Evolutionary conservation across 2,797 vertebrate genomes (phyloP), one percentile per base, ranked within the genome.

Genomic region (Hephaestus fuliginosus): DNA sequence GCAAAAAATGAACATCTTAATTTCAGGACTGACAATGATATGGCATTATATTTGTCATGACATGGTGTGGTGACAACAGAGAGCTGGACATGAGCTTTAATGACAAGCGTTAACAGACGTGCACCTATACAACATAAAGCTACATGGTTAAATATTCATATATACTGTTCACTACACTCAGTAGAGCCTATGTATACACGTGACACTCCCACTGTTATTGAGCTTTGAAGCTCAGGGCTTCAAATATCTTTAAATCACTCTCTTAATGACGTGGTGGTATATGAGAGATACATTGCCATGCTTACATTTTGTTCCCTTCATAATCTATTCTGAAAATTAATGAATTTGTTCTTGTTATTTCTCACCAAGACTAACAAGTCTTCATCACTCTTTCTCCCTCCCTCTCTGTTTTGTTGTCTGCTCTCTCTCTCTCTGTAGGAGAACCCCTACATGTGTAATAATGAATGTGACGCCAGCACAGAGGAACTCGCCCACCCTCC

Each of bases 401-500:
- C 46, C 36, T 51, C 39, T 76, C 25, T 74, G 8, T 76, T 64
- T 11, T 3, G 28, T 46, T 51, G 62, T 60, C 18, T 85, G 49
- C 73, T 4, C 65, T 43, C 70, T 91, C 25, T 92, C 80, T 92
- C 44, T 81, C 8, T 61, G 67, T 39, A 99, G 98, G 98, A 98
- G 76, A 99, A 99, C 91, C 98, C 98, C 9, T 99, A 99, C 95
- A 99, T 99, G 98, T 99, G 98, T 93, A 99, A 99, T 93, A 99
- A 99, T 14, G 98, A 99, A 93, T 99, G 98, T 86, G 98, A 99
- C 18, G 97, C 98, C 0, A 95, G 83, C 82, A 99, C 98, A 8
- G 97, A 97, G 0, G 98, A 99, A 84, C 93, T 99, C 53, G 97
- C 98, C 55, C 98, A 99, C 88, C 98, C 98, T 57, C 97, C 98